Percentiles rank a stretch among this genome's conserved stretches.
Conservation (phyloP, 2,888 invertebrate genomes). For the Nysson spinosus region DNA sequence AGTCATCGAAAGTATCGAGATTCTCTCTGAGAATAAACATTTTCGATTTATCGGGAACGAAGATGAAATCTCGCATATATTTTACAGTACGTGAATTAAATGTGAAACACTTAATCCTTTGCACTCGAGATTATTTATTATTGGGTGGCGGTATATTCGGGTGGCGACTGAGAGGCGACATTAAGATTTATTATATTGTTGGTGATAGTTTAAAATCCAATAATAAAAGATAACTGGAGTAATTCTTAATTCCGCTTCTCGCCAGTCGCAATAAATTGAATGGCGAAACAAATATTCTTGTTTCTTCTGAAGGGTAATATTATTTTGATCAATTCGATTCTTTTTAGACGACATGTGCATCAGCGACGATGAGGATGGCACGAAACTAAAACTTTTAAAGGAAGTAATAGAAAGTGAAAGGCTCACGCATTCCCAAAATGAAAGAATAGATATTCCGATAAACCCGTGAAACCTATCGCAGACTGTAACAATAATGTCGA, state of each 20-base stretch:
- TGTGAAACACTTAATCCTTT: neutral
- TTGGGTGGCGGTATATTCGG: no score
- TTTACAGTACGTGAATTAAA: constrained; percentile 27
- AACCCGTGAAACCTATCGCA: neutral
- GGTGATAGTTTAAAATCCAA: no score
- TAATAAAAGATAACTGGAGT: no score
- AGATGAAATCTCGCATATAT: constrained; percentile 53
- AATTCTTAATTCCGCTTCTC: no score
- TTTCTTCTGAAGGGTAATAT: no score
- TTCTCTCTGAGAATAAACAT: constrained; percentile 51
- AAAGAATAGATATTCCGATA: neutral
- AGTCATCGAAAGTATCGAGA: constrained; percentile 64
- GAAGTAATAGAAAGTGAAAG: neutral
- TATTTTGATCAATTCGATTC: no score
- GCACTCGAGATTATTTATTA: neutral
- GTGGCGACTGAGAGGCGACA: no score
- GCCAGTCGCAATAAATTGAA: no score
- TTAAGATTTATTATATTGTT: no score
- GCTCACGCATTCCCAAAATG: neutral
- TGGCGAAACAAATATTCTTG: no score
- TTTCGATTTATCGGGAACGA: constrained; percentile 59
- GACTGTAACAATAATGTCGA: constrained; percentile 5
- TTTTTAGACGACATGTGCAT: neutral
- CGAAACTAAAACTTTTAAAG: neutral
- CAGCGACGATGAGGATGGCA: constrained; percentile 1